Conservation (phyloP, 2,797 vertebrate species). For the Betta splendens region DNA sequence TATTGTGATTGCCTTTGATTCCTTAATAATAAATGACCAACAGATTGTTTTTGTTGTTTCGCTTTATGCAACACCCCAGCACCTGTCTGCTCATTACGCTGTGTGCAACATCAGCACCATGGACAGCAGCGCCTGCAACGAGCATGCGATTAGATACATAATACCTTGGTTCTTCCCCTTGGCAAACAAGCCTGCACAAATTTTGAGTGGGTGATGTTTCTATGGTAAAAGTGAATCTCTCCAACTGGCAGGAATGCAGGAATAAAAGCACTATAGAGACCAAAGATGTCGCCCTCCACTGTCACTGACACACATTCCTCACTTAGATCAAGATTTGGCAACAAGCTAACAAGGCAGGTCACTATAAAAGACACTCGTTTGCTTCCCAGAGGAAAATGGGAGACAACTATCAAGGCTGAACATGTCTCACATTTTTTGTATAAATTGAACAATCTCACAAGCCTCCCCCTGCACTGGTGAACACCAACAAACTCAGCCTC, state of each 20-base stretch:
- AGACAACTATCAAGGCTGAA: slow-evolving; percentile 2
- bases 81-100: slow-evolving; percentile 24
- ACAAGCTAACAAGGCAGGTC: slow-evolving; percentile 4
- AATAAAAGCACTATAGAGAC: slow-evolving; percentile 29
- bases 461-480: background rate
- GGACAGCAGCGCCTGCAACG: slow-evolving; percentile 53
- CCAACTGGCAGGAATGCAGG: slow-evolving; percentile 49
- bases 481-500: slow-evolving; percentile 3
- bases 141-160: slow-evolving; percentile 10
- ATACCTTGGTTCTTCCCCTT: slow-evolving; percentile 29
- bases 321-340: slow-evolving; percentile 18
- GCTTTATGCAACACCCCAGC: slow-evolving; percentile 36
- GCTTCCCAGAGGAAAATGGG: background rate
- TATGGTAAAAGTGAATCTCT: slow-evolving; percentile 69
- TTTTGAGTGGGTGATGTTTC: slow-evolving; percentile 77
- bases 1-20: slow-evolving; percentile 10
- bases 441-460: slow-evolving; percentile 4
- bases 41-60: slow-evolving; percentile 33
- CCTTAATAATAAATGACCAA: slow-evolving; percentile 23
- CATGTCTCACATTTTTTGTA: slow-evolving; percentile 3
- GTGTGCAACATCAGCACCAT: slow-evolving; percentile 59
- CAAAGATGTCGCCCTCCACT: slow-evolving; percentile 13
- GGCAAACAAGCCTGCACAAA: slow-evolving; percentile 61
- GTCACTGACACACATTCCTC: slow-evolving; percentile 10
- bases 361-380: background rate